Evolutionary conservation across 2,888 invertebrate species (phyloP).

Genomic region (Drosophila quinaria): DNA sequence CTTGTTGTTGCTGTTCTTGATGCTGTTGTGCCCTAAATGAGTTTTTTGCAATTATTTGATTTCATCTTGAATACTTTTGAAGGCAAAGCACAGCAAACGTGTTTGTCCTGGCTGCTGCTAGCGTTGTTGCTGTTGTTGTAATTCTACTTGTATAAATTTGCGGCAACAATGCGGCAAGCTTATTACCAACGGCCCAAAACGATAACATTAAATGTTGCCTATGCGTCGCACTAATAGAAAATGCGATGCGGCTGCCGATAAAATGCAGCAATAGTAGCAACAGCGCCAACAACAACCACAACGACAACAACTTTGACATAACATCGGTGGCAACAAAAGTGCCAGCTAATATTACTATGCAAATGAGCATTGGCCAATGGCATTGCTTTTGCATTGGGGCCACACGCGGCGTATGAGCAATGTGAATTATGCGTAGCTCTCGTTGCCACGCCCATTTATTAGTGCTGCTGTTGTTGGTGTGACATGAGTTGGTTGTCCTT

Average conservation of each 20-base stretch:
- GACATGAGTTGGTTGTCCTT: slow-evolving; percentile 37
- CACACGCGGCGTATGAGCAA: slow-evolving; percentile 72
- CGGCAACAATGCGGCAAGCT: slow-evolving; percentile 65
- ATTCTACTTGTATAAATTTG: slow-evolving; percentile 54
- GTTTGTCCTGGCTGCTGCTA: slow-evolving; percentile 39
- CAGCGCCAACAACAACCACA: slow-evolving; percentile 25
- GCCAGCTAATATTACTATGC: slow-evolving; percentile 78
- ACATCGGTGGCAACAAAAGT: slow-evolving; percentile 41
- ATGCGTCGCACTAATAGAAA: slow-evolving; percentile 79
- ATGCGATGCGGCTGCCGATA: slow-evolving; percentile 72
- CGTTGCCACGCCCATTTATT: slow-evolving; percentile 57
- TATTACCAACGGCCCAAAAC: slow-evolving; percentile 70
- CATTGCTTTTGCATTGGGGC: slow-evolving; percentile 39
- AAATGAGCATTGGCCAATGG: slow-evolving; percentile 75
- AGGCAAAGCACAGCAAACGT: slow-evolving; percentile 50
- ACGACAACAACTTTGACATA: slow-evolving; percentile 37
- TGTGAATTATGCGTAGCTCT: slow-evolving; percentile 62
- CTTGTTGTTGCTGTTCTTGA: slow-evolving; percentile 22
- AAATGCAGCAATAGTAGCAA: slow-evolving; percentile 51
- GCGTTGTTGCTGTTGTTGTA: slow-evolving; percentile 29
- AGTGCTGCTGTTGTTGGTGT: slow-evolving; percentile 37
- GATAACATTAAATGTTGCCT: slow-evolving; percentile 74
- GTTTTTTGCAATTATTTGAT: slow-evolving; percentile 82
- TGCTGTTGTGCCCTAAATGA: slow-evolving; percentile 75
- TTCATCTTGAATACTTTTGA: slow-evolving; percentile 74